These are phyloP conservation scores for Bufotes viridis DNA, from an alignment of 2,797 vertebrate genomes.

Conservation along the genomic window DNA sequence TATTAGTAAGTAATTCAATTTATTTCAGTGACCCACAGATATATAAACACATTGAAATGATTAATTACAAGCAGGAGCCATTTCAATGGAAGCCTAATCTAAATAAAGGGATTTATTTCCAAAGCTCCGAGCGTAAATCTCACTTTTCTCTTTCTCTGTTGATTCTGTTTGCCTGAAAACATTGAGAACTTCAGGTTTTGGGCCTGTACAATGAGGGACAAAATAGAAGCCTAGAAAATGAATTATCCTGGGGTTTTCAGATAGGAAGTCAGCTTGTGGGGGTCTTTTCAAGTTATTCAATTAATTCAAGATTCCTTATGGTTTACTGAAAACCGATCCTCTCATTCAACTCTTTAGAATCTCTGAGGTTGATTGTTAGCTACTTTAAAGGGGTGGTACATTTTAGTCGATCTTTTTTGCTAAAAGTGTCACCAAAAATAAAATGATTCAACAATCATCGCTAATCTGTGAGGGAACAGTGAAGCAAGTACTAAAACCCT, in stretches of 20 bases:
- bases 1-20: conserved; percentile 74
- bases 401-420: not conserved
- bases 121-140: conserved; percentile 70
- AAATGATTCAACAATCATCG: not conserved
- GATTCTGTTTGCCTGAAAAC: conserved; percentile 66
- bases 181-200: conserved; percentile 42
- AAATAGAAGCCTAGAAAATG: not conserved
- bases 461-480: not conserved
- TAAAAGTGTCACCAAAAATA: not conserved
- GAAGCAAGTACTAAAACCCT: not conserved
- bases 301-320: not conserved
- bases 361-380: not conserved
- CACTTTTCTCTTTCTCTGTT: conserved; percentile 63
- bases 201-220: not conserved
- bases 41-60: conserved; percentile 72
- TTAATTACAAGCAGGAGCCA: conserved; percentile 72
- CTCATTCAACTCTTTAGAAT: not conserved
- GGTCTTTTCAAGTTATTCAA: not conserved
- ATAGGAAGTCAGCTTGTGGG: not conserved
- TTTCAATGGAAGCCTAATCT: conserved; percentile 73
- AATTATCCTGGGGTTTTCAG: not conserved
- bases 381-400: not conserved
- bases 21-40: conserved; percentile 71
- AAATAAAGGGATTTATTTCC: conserved; percentile 73
- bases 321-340: not conserved